Evolutionary conservation across 2,888 invertebrate species (phyloP).

Genomic region (Ctenicera cuprea): DNA sequence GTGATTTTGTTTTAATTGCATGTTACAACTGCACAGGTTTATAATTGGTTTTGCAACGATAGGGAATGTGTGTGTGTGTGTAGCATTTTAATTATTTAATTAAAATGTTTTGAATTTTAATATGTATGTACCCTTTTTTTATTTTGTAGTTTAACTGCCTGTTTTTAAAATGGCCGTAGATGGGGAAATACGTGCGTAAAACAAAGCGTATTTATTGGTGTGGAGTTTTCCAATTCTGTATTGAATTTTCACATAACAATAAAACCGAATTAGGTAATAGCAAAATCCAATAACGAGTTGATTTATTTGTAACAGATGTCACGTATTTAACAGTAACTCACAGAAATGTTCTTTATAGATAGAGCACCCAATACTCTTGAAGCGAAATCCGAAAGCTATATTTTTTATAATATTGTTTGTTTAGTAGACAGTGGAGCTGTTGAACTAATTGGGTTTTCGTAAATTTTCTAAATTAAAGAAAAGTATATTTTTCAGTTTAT

Average conservation of each 20-base stretch:
- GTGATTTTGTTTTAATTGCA: too few species aligned
- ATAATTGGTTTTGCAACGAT: too few species aligned
- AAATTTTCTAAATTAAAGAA: too few species aligned
- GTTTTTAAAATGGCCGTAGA: neutral
- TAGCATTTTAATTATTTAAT: too few species aligned
- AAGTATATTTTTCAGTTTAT: too few species aligned
- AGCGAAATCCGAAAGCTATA: neutral
- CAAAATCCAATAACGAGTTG: constrained; percentile 28
- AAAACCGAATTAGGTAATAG: constrained; percentile 31
- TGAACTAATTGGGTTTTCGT: too few species aligned
- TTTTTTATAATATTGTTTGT: neutral
- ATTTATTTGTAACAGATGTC: constrained; percentile 34
- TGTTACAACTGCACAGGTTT: too few species aligned
- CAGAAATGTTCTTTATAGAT: constrained; percentile 19
- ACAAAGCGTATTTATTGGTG: constrained; percentile 2
- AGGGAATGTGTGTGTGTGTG: too few species aligned
- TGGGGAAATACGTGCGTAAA: neutral
- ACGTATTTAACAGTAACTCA: constrained; percentile 24
- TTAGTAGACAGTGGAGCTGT: too few species aligned
- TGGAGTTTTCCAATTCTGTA: constrained; percentile 14
- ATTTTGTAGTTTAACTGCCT: constrained; percentile 1
- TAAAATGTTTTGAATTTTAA: too few species aligned
- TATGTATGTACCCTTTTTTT: too few species aligned
- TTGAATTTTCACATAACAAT: constrained; percentile 23
- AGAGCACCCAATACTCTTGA: constrained; percentile 10